phyloP scores from a whole-genome alignment of 2,888 invertebrate genomes.

The Nipponacmea schrenckii region DNA sequence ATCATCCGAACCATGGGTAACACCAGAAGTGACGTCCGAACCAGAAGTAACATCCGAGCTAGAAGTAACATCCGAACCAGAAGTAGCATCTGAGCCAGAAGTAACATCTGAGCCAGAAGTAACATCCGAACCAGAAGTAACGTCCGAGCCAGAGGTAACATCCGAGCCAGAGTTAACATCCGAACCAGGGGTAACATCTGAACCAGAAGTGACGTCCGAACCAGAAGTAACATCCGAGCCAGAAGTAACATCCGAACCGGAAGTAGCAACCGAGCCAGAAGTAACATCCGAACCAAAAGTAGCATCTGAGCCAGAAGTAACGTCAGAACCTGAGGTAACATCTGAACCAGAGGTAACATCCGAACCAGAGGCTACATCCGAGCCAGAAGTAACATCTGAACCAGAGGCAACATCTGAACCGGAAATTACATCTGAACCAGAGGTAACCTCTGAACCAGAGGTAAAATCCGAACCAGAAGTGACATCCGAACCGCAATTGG shows the following conservation, averaged over 20 bases:
- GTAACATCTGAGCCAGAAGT: conserved; percentile 14
- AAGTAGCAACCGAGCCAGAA: conserved; percentile 15
- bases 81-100: conserved; percentile 20
- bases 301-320: conserved; percentile 7
- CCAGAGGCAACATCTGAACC: conserved; percentile 10
- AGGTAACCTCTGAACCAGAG: conserved; percentile 23
- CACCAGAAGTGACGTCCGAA: conserved; percentile 17
- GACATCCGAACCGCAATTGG: conserved; percentile 24
- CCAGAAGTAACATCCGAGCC: conserved; percentile 17
- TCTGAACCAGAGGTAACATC: conserved; percentile 15
- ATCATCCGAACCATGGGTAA: conserved; percentile 11
- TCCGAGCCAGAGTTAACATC: conserved; percentile 17
- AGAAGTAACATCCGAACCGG: conserved; percentile 7
- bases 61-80: conserved; percentile 18
- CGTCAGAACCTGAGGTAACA: conserved; percentile 14
- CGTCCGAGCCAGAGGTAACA: conserved; percentile 12
- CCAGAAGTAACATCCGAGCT: conserved; percentile 18
- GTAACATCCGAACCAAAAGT: conserved; percentile 14
- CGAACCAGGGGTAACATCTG: conserved; percentile 16
- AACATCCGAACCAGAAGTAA: conserved; percentile 7
- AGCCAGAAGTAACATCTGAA: conserved; percentile 15
- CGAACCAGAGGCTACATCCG: conserved; percentile 17
- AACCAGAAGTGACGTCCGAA: conserved; percentile 8
- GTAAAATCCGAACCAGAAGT: conserved; percentile 19
- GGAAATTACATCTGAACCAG: conserved; percentile 24